Conservation (phyloP, 2,797 vertebrate species). For the Danio albolineatus region DNA sequence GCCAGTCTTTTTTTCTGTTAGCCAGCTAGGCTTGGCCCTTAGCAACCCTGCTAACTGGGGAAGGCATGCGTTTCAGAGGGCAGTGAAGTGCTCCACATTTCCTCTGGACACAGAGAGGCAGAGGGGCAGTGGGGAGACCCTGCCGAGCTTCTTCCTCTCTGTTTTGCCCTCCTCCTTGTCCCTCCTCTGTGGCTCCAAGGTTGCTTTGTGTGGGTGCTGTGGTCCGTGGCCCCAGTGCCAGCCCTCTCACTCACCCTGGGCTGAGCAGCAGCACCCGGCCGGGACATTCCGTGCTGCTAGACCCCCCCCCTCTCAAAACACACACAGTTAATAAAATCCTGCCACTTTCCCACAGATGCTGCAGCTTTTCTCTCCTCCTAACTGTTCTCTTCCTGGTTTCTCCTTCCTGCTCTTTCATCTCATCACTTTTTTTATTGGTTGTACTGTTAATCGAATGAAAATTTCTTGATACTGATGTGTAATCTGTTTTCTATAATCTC, state of each 20-base stretch:
- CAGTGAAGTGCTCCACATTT: constrained; percentile 80
- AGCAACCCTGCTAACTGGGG: constrained; percentile 85
- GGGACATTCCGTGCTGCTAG: constrained; percentile 94
- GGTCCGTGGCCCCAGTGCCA: constrained; percentile 83
- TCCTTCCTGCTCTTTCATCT: constrained; percentile 24
- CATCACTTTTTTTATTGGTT: neutral
- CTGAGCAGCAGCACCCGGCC: constrained; percentile 75
- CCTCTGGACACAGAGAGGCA: constrained; percentile 73
- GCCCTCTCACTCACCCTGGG: constrained; percentile 74
- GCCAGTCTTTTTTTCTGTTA: neutral
- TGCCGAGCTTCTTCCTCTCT: constrained; percentile 79
- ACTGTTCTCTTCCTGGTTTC: constrained; percentile 7
- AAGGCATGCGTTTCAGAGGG: constrained; percentile 89
- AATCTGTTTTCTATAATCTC: no score
- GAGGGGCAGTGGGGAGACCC: constrained; percentile 65
- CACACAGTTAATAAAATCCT: constrained; percentile 54
- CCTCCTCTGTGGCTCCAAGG: constrained; percentile 71
- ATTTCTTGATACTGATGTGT: constrained; percentile 8
- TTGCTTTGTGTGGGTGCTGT: constrained; percentile 86
- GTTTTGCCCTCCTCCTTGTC: constrained; percentile 69
- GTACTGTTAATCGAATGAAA: constrained; percentile 15
- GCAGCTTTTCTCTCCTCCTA: constrained; percentile 26
- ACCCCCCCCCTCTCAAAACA: constrained; percentile 43
- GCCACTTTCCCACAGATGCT: constrained; percentile 56
- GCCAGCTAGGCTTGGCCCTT: constrained; percentile 71